Evolutionary conservation across 23 tunicate species (phyloP).

Genomic region (Botrylloides violaceus): DNA sequence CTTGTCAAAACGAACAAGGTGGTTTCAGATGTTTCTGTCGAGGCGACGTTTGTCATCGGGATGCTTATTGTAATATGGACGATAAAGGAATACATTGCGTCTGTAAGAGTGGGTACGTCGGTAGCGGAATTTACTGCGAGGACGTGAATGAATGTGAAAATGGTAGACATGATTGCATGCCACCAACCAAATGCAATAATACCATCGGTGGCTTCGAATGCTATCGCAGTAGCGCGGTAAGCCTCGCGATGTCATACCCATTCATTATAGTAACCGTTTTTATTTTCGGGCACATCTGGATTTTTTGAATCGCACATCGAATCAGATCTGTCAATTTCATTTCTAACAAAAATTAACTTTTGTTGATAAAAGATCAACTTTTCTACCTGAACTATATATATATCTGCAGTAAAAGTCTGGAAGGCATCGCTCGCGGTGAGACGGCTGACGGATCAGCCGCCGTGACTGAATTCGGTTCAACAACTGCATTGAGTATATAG

Average conservation of each 20-base stretch:
- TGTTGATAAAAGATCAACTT: too few relatives aligned
- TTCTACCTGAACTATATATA: too few relatives aligned
- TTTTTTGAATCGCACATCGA: too few relatives aligned
- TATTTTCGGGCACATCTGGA: too few relatives aligned
- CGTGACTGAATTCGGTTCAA: too few relatives aligned
- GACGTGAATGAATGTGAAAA: slow-evolving; percentile 12
- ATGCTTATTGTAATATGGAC: not conserved
- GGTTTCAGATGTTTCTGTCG: slow-evolving; percentile 7
- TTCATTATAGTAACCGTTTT: not conserved
- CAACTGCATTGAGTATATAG: too few relatives aligned
- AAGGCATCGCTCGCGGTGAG: too few relatives aligned
- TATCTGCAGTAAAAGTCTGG: too few relatives aligned
- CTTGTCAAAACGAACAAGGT: slow-evolving; percentile 21
- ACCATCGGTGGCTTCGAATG: slow-evolving; percentile 12
- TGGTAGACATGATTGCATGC: slow-evolving; percentile 11
- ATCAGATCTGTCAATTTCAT: too few relatives aligned
- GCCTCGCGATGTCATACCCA: too few relatives aligned
- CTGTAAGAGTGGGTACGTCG: slow-evolving; percentile 5
- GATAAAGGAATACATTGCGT: not conserved
- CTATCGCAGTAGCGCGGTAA: not conserved
- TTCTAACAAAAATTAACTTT: too few relatives aligned
- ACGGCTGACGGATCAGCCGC: too few relatives aligned
- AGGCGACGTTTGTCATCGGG: slow-evolving; percentile 13
- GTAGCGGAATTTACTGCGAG: not conserved
- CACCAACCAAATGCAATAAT: not conserved